phyloP scores from a whole-genome alignment of 2,888 invertebrate genomes.

The Meiosimyza platycephala region DNA sequence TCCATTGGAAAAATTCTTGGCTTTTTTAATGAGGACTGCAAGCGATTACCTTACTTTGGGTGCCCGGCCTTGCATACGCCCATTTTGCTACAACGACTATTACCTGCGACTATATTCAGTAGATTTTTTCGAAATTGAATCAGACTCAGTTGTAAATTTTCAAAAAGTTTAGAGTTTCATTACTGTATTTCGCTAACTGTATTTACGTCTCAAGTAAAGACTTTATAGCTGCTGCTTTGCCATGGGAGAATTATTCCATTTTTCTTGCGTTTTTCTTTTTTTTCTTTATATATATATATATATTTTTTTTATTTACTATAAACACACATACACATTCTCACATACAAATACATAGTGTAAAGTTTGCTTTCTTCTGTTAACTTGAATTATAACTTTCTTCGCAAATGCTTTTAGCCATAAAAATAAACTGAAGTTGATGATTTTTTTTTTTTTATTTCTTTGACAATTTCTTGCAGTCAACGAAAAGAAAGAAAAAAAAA shows the following conservation, averaged over 20 bases:
- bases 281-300: constrained; percentile 13
- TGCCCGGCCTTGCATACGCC: no score
- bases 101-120: no score
- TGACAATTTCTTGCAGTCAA: constrained; percentile 10
- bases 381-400: constrained; percentile 59
- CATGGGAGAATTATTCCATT: constrained; percentile 46
- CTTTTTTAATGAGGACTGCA: no score
- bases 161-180: not conserved
- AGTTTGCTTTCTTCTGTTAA: constrained; percentile 50
- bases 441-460: constrained; percentile 39
- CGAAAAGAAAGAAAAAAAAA: not conserved
- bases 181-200: no score
- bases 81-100: no score
- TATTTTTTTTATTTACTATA: no score
- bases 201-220: constrained; percentile 11
- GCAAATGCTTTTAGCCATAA: constrained; percentile 45
- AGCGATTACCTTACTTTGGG: no score
- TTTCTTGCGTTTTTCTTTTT: constrained; percentile 48
- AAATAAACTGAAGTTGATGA: constrained; percentile 33
- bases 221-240: constrained; percentile 5
- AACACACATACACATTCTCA: constrained; percentile 20
- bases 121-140: no score
- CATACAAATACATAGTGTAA: constrained; percentile 40
- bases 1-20: no score
- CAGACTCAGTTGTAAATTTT: no score